Evolutionary conservation across 2,888 invertebrate species (phyloP).

Genomic region (Nomada fucata): DNA sequence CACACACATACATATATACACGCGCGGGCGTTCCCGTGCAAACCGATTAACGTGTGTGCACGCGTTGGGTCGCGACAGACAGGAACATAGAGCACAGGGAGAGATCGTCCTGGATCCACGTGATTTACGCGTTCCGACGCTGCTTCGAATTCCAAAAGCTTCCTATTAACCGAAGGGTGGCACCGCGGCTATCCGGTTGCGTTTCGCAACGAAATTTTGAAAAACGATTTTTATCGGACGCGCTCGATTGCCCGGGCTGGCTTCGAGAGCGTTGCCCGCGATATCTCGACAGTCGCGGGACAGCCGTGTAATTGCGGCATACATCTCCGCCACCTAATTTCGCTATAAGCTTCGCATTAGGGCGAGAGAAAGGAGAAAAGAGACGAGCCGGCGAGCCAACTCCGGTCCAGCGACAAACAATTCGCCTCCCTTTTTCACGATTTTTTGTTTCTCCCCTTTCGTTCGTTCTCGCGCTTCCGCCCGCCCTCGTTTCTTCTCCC

Average conservation of each 20-base stretch:
- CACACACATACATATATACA: not conserved
- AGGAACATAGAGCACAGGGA: not conserved
- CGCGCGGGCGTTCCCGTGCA: constrained; percentile 52
- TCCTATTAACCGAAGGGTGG: constrained; percentile 45
- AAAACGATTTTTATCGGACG: constrained; percentile 62
- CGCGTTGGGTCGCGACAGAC: constrained; percentile 50
- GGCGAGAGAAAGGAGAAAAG: constrained; percentile 3
- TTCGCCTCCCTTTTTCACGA: constrained; percentile 5
- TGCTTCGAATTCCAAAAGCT: constrained; percentile 53
- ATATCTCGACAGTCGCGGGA: constrained; percentile 41
- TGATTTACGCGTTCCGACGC: constrained; percentile 64
- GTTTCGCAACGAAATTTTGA: constrained; percentile 49
- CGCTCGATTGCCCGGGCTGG: constrained; percentile 31
- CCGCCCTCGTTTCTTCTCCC: not conserved
- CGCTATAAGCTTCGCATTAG: constrained; percentile 48
- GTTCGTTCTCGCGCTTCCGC: too few relatives aligned
- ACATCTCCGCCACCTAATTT: constrained; percentile 43
- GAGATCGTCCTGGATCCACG: constrained; percentile 34
- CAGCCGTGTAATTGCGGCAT: constrained; percentile 53
- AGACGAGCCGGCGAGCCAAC: not conserved
- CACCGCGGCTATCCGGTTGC: not conserved
- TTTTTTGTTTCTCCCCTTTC: not conserved
- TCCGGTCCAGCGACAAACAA: constrained; percentile 16
- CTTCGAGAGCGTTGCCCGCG: not conserved
- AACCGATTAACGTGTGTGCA: constrained; percentile 74